A percentile compares a stretch with the other conserved stretches of the same genome.
Evolutionary conservation across 2,797 vertebrate species (phyloP).

Genomic region (Rhyacichthys aspro): DNA sequence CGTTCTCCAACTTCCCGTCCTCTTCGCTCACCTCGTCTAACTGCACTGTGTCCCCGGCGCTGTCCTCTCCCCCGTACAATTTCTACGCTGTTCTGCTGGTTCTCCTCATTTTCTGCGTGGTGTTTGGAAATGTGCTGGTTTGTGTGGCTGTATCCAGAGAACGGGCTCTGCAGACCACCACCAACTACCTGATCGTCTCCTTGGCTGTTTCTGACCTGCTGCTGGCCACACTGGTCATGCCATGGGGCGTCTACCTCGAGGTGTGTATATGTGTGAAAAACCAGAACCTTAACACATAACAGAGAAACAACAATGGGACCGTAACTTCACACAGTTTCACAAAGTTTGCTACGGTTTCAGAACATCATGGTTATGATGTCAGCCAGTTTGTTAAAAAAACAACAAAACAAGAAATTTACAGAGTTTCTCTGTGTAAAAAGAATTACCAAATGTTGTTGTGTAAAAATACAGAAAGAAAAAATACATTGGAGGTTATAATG

Average conservation of each 20-base stretch:
- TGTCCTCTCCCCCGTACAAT: conserved; percentile 78
- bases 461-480: no score
- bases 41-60: conserved; percentile 56
- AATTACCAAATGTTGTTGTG: no score
- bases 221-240: conserved; percentile 82
- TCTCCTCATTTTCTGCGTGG: conserved; percentile 81
- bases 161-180: conserved; percentile 79
- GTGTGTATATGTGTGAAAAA: conserved; percentile 42
- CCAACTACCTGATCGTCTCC: conserved; percentile 84
- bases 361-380: no score
- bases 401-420: no score
- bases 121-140: conserved; percentile 81
- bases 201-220: conserved; percentile 82
- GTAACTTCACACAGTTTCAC: no score
- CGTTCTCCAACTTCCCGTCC: conserved; percentile 32
- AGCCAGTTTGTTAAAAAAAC: no score
- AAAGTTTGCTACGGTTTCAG: no score
- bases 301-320: no score
- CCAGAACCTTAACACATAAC: no score
- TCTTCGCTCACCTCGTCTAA: conserved; percentile 52
- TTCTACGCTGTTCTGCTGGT: conserved; percentile 81
- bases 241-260: conserved; percentile 82
- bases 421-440: no score
- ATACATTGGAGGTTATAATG: no score
- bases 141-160: conserved; percentile 79